Evolutionary conservation across 2,888 invertebrate genomes (phyloP).

Genomic region (Apomyelois bistriatella): DNA sequence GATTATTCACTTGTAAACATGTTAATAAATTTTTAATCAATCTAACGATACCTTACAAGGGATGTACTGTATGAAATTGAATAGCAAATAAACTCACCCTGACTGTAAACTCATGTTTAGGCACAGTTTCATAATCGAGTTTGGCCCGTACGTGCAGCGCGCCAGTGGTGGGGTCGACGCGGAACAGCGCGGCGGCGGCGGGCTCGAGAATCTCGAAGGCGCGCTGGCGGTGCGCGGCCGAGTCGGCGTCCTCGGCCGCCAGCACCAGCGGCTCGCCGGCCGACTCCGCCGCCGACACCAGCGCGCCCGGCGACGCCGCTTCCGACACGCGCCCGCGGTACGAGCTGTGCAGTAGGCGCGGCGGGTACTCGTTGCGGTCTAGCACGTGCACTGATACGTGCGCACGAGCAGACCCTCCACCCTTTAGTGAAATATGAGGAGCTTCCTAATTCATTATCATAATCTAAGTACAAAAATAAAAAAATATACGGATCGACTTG

Average conservation of each 20-base stretch:
- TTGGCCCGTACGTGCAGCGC: conserved; percentile 88
- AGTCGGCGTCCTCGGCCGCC: conserved; percentile 90
- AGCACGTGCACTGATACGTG: conserved; percentile 90
- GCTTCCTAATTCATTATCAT: too few relatives aligned
- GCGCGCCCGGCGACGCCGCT: conserved; percentile 82
- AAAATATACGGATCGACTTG: too few relatives aligned
- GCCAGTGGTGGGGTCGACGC: conserved; percentile 92
- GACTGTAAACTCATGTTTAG: conserved; percentile 88
- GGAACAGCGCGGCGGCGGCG: conserved; percentile 87
- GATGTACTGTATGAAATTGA: background rate
- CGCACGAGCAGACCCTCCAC: conserved; percentile 83
- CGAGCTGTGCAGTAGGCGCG: conserved; percentile 81
- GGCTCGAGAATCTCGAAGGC: conserved; percentile 92
- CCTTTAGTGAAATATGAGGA: conserved; percentile 34
- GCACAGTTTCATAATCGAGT: conserved; percentile 88
- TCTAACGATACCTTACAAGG: too few relatives aligned
- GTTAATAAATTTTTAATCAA: too few relatives aligned
- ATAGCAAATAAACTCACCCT: conserved; percentile 65
- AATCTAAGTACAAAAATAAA: too few relatives aligned
- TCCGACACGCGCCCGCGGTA: conserved; percentile 84
- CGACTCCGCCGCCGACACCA: conserved; percentile 66
- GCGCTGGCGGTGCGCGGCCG: conserved; percentile 90
- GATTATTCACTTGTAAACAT: too few relatives aligned
- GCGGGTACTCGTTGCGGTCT: conserved; percentile 93
- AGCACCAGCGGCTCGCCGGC: conserved; percentile 86